Evolutionary conservation across 2,113 vertebrate species (phyloP), one percentile per base, ranked within the genome.

Genomic region (Aphyosemion australe): DNA sequence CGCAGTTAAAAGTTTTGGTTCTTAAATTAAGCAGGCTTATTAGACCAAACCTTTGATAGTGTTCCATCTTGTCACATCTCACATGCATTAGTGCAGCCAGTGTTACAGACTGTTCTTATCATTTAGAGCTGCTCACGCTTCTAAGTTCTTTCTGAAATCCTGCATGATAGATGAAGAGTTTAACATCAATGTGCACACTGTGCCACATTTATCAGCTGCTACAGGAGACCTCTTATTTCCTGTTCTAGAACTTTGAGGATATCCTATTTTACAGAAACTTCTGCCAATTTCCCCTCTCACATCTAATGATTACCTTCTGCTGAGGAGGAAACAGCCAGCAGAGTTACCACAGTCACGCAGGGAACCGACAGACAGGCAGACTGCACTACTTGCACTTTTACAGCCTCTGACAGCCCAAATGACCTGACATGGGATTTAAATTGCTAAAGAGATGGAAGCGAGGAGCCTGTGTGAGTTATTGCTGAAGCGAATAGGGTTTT

Each of bases 231-330:
- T 54, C 14, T 59, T 72, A 42, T 75, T 78, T 74, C 43, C 71
- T 78, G 64, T 19, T 74, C 58, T 57, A 80, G 57, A 81, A 69
- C 62, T 83, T 69, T 73, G 41, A 86, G 83, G 82, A 76, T 80
- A 82, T 80, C 76, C 81, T 65, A 70, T 72, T 79, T 78, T 67
- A 80, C n/a, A 21, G 21, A 50, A 48, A 52, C 54, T 47, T 20
- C 76, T 78, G 80, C 82, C 84, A 84, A 62, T 75, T 37, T 37
- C 80, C 63, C 55, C 50, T 75, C 76, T 85, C 74, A 83, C 62
- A 37, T 86, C 74, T 89, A 88, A 89, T 90, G 80, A 76, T 83
- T 86, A 79, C 84, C 84, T 87, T 87, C 79, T 90, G 89, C 70
- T 16, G 76, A 66, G 68, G 67, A 83, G 67, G 78, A 83, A 87